A percentile compares a stretch with the other conserved stretches of the same genome.
phyloP scores from a whole-genome alignment of 2,113 vertebrate species.

The Varanus salvator region DNA sequence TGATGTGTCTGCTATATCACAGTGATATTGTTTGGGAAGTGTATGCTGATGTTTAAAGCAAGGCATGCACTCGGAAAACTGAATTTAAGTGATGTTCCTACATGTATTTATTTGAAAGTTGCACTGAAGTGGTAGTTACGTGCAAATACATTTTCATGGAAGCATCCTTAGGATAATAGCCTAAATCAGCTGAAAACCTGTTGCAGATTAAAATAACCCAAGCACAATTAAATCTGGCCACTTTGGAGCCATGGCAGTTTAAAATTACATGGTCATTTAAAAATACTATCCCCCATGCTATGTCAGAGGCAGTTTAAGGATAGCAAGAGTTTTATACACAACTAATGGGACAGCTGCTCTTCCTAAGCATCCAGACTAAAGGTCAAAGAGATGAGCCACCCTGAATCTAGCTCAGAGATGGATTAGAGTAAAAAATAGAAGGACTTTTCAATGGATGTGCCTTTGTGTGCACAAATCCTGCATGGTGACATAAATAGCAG shows the following conservation, averaged over 20 bases:
- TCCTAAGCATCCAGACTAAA: neutral
- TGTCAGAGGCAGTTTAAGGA: neutral
- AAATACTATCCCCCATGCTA: neutral
- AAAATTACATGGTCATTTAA: neutral
- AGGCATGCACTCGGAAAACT: neutral
- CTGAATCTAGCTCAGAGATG: constrained; percentile 31
- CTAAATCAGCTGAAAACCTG: neutral
- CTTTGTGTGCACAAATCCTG: neutral
- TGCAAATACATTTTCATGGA: neutral
- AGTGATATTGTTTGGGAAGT: neutral
- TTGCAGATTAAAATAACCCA: neutral
- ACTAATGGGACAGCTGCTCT: constrained; percentile 40
- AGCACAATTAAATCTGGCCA: neutral
- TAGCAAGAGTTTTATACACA: neutral
- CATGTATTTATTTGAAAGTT: neutral
- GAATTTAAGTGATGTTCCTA: neutral
- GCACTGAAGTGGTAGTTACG: neutral
- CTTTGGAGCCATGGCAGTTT: neutral
- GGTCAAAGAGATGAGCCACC: constrained; percentile 39
- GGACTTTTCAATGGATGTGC: neutral
- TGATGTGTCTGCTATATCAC: neutral
- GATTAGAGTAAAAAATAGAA: constrained; percentile 1
- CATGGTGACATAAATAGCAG: neutral
- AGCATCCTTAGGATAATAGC: neutral
- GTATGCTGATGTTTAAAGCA: neutral